Evolutionary conservation across 2,797 vertebrate genomes (phyloP).

Genomic region (Micropoecilia bifurca): DNA sequence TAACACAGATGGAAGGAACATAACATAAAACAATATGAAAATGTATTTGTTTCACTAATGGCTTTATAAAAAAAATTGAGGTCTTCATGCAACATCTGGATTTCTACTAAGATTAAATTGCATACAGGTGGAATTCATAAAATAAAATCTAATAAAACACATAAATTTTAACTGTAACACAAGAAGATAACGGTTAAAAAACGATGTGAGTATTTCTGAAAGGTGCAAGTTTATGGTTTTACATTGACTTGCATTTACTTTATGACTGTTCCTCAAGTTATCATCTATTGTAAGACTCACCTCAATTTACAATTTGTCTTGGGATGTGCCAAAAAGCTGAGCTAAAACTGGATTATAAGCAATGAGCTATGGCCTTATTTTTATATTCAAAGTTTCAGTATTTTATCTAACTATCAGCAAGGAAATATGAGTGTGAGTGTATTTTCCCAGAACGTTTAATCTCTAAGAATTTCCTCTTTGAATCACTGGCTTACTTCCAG

Average conservation of each 20-base stretch:
- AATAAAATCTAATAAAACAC: background rate
- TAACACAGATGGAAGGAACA: no score
- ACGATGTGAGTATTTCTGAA: background rate
- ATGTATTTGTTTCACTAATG: background rate
- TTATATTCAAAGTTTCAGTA: background rate
- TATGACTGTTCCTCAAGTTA: background rate
- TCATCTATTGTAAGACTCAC: background rate
- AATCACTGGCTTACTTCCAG: constrained; percentile 36
- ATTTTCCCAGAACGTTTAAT: constrained; percentile 15
- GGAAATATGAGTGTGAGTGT: background rate
- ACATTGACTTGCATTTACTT: background rate
- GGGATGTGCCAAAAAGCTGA: background rate
- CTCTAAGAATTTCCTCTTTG: constrained; percentile 17
- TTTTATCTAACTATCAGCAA: constrained; percentile 11
- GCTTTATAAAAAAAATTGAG: background rate
- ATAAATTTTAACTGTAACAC: background rate
- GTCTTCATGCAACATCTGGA: background rate
- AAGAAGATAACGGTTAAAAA: background rate
- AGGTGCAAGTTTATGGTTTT: background rate
- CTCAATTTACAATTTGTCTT: background rate
- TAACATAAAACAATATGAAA: no score
- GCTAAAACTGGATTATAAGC: background rate
- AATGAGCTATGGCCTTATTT: background rate
- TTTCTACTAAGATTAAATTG: background rate
- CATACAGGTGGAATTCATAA: background rate